phyloP scores from a whole-genome alignment of 2,113 vertebrate genomes.

The Meles meles region DNA sequence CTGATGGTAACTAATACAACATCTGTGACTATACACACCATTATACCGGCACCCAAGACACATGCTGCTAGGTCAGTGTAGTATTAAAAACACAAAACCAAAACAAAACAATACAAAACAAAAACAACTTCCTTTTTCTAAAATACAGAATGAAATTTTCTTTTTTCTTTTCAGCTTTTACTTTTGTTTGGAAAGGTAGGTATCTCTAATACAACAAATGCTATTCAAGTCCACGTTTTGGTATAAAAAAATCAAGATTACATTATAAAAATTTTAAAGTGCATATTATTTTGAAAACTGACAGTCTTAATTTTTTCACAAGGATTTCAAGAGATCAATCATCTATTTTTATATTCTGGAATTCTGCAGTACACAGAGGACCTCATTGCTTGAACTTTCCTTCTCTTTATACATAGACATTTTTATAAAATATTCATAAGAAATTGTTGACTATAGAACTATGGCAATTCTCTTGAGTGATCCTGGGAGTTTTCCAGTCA shows the following conservation, averaged over 20 bases:
- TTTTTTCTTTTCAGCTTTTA: conserved; percentile 5
- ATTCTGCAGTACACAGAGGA: conserved; percentile 33
- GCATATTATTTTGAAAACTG: conserved; percentile 32
- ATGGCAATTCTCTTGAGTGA: conserved; percentile 59
- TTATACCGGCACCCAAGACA: not conserved
- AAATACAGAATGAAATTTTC: not conserved
- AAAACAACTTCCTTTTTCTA: not conserved
- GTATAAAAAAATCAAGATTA: not conserved
- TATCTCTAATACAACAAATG: not conserved
- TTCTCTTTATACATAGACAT: conserved; percentile 55
- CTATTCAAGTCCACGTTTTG: not conserved
- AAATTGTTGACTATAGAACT: conserved; percentile 66
- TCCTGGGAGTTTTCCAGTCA: conserved; percentile 65
- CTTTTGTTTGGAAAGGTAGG: not conserved
- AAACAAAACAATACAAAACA: not conserved
- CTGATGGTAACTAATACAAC: not conserved
- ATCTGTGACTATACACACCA: not conserved
- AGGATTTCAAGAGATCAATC: conserved; percentile 33
- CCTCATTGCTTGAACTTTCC: conserved; percentile 14
- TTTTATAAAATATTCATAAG: conserved; percentile 72
- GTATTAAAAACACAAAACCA: not conserved
- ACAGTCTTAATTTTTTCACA: conserved; percentile 14
- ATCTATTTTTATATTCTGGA: conserved; percentile 57
- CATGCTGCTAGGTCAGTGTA: not conserved
- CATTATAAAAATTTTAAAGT: not conserved